These are phyloP conservation scores for Hydropotes inermis DNA, from an alignment of 2,113 vertebrate genomes.

Conservation along the genomic window DNA sequence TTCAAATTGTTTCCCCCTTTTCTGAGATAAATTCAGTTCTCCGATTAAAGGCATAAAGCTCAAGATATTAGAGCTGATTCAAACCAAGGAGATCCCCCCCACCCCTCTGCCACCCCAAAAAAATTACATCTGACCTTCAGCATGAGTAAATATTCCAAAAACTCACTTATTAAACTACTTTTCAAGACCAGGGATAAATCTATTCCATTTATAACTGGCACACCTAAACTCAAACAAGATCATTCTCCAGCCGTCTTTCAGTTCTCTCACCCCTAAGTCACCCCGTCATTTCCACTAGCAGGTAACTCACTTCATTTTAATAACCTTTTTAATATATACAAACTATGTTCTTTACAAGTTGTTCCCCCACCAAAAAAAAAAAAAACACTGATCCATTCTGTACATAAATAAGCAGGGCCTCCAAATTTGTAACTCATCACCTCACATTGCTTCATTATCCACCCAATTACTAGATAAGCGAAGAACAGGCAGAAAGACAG, in stretches of 20 bases:
- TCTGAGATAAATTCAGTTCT: constrained; percentile 32
- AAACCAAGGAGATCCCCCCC: background rate
- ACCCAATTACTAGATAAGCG: background rate
- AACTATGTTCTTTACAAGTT: background rate
- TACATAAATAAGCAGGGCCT: background rate
- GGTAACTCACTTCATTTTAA: constrained; percentile 17
- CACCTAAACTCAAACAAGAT: background rate
- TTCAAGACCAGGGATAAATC: background rate
- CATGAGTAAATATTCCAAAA: background rate
- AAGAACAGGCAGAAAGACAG: background rate
- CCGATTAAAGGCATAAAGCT: background rate
- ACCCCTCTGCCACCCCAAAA: background rate
- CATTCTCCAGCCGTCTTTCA: background rate
- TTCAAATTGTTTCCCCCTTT: constrained; percentile 43
- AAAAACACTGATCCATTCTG: background rate
- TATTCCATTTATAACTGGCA: background rate
- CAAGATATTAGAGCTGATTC: background rate
- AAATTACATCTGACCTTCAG: background rate
- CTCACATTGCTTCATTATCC: constrained; percentile 13
- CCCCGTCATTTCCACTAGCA: background rate
- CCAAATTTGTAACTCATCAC: constrained; percentile 12
- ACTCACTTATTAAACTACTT: background rate
- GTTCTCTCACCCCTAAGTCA: background rate
- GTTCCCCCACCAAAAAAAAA: background rate
- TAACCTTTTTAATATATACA: background rate